Base-by-base conservation (phyloP, 1,140 invertebrate species). In the Anthonomus grandis region DNA sequence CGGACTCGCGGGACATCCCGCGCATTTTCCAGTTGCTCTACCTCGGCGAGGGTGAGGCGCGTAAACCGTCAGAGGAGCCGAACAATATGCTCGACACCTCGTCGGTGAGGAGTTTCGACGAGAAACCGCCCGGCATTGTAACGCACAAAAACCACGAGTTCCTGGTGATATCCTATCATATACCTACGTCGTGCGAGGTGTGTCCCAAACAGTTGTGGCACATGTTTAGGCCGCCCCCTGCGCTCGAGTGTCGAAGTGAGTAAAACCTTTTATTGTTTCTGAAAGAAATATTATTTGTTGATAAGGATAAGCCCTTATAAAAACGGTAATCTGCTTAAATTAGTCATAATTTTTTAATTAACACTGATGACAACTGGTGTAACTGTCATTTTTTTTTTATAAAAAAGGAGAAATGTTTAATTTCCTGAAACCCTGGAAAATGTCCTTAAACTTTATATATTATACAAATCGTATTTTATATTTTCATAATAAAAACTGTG, bases 1-100 rank as follows among this genome's bases (percentile, higher is more conserved):
- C 93, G 49, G 94, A 97, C 82, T 91, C 93, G 74, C 95, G 95
- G 86, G 95, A 98, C 83, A 96, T 98, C 77, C 96, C 96, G 68
- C 87, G 94, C 75, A 98, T 99, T 80, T 98, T 98, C 79, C 95
- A 98, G 81, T 79, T 96, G 67, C 76, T 96, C 57, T 95, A 96
- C 74, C 92, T 93, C 61, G 93, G 93, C 45, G 93, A 96, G 78
- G 93, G 93, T 23, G 93, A 95, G 77, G 90, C 90, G 53, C 81
- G 92, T 48, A 84, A 91, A 60, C 89, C 89, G 9, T 89, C 89
- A 18, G 90, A 93, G 72, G 44, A 79, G 77, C 68, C 60, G 70
- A 64, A 52, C 15, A 60, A 74, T 57, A 69, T 72, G 57, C 60
- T 76, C 58, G 77, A 74, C 67, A 68, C 73, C 34, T 75, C 67